A percentile compares a stretch with the other conserved stretches of the same genome.
Conservation (phyloP, 92 coral and sea anemone species). For the Plumapathes pennacea region DNA sequence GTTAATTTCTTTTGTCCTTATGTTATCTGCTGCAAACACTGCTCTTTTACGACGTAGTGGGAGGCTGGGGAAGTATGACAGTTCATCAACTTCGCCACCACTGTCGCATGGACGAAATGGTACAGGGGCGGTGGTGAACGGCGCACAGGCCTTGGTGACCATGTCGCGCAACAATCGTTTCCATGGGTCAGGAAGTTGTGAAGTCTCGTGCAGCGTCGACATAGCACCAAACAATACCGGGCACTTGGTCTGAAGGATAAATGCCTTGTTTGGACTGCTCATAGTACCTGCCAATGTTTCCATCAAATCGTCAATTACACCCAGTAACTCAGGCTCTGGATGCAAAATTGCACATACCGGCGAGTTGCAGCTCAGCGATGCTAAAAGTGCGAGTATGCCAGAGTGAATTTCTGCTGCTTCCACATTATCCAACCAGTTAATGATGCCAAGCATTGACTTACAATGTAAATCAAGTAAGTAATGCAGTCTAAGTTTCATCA, state of each 20-base stretch:
- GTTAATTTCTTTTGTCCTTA: not conserved
- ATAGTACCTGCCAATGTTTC: too few relatives aligned
- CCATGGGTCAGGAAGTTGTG: slow-evolving; percentile 1
- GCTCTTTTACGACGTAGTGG: not conserved
- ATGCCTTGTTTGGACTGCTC: too few relatives aligned
- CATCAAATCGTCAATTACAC: not conserved
- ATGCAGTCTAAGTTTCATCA: too few relatives aligned
- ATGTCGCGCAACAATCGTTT: slow-evolving; percentile 1
- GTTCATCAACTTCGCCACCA: not conserved
- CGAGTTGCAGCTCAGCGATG: not conserved
- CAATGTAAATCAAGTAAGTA: too few relatives aligned
- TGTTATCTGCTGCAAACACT: not conserved
- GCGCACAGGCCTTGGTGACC: not conserved
- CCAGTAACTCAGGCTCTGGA: slow-evolving; percentile 1
- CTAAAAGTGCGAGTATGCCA: not conserved
- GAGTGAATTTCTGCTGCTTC: too few relatives aligned
- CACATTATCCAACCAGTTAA: too few relatives aligned
- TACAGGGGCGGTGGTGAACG: not conserved
- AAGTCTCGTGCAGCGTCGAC: too few relatives aligned
- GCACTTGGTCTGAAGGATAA: too few relatives aligned
- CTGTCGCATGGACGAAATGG: slow-evolving; percentile 1
- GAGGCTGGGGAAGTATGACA: not conserved
- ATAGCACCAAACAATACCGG: too few relatives aligned
- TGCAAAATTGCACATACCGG: slow-evolving; percentile 2
- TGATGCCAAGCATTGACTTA: too few relatives aligned